These are phyloP conservation scores for Vulpes lagopus DNA, from an alignment of 2,113 vertebrate species.

Conservation along the genomic window DNA sequence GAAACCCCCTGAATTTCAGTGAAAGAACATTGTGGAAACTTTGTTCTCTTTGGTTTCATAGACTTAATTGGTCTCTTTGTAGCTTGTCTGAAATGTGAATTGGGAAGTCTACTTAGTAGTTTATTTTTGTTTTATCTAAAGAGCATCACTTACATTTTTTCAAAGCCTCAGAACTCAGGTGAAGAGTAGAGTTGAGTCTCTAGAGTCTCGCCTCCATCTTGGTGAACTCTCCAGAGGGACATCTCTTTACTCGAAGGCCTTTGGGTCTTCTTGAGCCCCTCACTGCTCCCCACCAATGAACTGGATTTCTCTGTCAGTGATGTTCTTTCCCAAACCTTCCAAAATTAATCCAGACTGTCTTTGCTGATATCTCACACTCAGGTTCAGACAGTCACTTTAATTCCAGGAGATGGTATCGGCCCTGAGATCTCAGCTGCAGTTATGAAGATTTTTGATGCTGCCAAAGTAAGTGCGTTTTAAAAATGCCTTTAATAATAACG, in stretches of 20 bases:
- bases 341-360: conserved; percentile 34
- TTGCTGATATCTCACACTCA: conserved; percentile 77
- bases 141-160: not conserved
- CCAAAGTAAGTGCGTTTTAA: conserved; percentile 89
- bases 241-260: not conserved
- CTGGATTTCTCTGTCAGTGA: not conserved
- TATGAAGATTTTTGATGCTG: conserved; percentile 96
- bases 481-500: not conserved
- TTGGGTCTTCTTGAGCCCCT: not conserved
- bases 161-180: not conserved
- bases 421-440: conserved; percentile 96
- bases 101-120: not conserved
- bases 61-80: not conserved
- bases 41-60: not conserved
- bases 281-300: not conserved
- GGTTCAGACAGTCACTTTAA: conserved; percentile 96
- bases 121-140: conserved; percentile 54
- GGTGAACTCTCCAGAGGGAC: not conserved
- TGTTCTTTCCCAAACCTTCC: not conserved
- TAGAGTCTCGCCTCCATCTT: not conserved
- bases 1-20: not conserved
- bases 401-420: conserved; percentile 98
- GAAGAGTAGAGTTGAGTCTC: not conserved
- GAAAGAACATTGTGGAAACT: not conserved
- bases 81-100: not conserved